phyloP scores from a whole-genome alignment of 2,113 vertebrate species.

The Anguilla rostrata region DNA sequence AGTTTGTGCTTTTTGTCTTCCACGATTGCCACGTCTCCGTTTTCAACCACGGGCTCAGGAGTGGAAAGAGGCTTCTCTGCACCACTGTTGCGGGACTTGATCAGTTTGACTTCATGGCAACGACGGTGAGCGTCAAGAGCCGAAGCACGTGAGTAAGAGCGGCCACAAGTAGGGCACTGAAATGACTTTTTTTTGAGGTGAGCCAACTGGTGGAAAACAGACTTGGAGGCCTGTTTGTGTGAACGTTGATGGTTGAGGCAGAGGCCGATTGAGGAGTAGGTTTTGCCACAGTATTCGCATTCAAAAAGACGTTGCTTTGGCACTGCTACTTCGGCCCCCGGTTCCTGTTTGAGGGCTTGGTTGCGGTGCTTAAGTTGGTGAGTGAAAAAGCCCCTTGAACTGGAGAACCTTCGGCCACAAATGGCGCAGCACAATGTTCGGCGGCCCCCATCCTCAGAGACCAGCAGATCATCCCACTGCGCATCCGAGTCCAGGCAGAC shows the following conservation, averaged over 20 bases:
- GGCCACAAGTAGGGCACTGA: slow-evolving; percentile 69
- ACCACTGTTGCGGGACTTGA: slow-evolving; percentile 56
- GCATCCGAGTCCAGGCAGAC: slow-evolving; percentile 49
- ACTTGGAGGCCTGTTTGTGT: slow-evolving; percentile 68
- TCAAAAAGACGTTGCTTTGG: slow-evolving; percentile 55
- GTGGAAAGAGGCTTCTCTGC: slow-evolving; percentile 28
- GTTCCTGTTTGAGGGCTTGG: slow-evolving; percentile 48
- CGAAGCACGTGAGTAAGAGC: slow-evolving; percentile 72
- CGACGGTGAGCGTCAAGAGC: slow-evolving; percentile 76
- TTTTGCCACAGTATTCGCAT: slow-evolving; percentile 71
- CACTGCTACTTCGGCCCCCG: slow-evolving; percentile 17
- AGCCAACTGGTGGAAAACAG: slow-evolving; percentile 67
- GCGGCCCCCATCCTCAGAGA: slow-evolving; percentile 51
- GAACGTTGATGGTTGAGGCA: slow-evolving; percentile 72
- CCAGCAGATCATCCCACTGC: slow-evolving; percentile 46
- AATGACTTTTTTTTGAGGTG: slow-evolving; percentile 73
- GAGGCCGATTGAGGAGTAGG: slow-evolving; percentile 59
- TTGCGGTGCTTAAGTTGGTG: slow-evolving; percentile 56
- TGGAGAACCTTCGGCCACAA: slow-evolving; percentile 56
- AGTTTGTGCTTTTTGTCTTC: slow-evolving; percentile 41
- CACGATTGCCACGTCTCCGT: slow-evolving; percentile 33
- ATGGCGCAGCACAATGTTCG: slow-evolving; percentile 53
- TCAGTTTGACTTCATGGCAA: slow-evolving; percentile 72
- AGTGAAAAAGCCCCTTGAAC: slow-evolving; percentile 52
- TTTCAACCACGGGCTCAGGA: slow-evolving; percentile 21